phyloP scores from a whole-genome alignment of 2,797 vertebrate species.

The Glyptemys insculpta region DNA sequence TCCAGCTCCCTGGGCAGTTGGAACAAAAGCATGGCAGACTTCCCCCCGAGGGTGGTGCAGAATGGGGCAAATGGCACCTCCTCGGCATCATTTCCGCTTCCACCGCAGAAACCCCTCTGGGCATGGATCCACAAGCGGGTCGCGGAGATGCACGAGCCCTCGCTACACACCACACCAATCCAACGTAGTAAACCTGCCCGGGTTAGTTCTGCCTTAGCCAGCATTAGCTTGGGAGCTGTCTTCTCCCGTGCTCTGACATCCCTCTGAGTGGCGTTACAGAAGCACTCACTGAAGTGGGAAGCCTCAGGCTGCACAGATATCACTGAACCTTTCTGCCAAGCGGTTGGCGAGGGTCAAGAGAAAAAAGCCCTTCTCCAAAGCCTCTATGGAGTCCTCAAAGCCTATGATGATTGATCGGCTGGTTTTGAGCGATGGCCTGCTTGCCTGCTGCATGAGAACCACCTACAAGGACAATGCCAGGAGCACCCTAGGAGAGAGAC shows the following conservation, averaged over 20 bases:
- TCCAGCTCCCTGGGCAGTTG: not conserved
- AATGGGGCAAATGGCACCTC: too few species aligned
- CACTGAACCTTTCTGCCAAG: not conserved
- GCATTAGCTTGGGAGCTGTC: accelerated
- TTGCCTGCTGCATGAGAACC: not conserved
- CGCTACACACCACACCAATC: too few species aligned
- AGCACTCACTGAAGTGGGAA: not conserved
- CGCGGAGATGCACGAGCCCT: too few species aligned
- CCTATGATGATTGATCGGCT: accelerated
- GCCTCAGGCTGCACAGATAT: not conserved
- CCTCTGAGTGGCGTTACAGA: accelerated
- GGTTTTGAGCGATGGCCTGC: accelerated
- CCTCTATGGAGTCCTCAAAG: accelerated
- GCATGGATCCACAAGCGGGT: too few species aligned
- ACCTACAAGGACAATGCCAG: not conserved
- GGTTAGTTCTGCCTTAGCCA: not conserved
- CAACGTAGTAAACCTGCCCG: not conserved
- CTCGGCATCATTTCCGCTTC: too few species aligned
- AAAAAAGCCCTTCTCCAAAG: not conserved
- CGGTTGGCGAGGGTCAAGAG: accelerated
- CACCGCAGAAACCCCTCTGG: too few species aligned
- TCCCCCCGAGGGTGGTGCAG: too few species aligned
- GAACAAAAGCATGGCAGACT: too few species aligned
- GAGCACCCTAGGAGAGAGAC: not conserved
- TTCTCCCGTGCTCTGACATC: accelerated